Evolutionary conservation across 2,888 invertebrate genomes (phyloP).

Genomic region (Anorthoa munda): DNA sequence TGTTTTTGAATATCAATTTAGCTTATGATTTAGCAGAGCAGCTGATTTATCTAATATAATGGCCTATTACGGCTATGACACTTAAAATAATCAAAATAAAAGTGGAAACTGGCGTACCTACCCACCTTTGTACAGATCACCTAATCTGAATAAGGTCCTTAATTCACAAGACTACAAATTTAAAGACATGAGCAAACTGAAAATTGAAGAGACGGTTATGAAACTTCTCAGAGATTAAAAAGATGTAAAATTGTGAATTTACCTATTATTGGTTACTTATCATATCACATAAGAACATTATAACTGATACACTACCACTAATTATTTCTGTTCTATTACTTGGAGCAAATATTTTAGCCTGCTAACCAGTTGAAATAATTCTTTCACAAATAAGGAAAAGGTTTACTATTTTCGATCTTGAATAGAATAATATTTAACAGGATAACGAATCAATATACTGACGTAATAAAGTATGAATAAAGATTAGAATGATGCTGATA

Average conservation of each 20-base stretch:
- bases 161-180: background rate
- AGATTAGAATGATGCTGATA: background rate
- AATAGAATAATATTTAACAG: constrained; percentile 13
- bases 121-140: too few species aligned
- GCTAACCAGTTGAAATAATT: background rate
- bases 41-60: background rate
- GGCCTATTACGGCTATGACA: too few species aligned
- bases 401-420: constrained; percentile 1
- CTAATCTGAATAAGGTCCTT: background rate
- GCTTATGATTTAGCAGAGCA: background rate
- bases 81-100: too few species aligned
- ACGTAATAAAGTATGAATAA: background rate
- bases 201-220: too few species aligned
- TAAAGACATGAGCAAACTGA: background rate
- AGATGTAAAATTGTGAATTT: background rate
- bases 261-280: too few species aligned
- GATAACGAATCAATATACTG: constrained; percentile 3
- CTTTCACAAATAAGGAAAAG: constrained; percentile 30
- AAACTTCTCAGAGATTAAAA: background rate
- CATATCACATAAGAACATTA: background rate
- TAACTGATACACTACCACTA: background rate
- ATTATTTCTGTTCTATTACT: background rate
- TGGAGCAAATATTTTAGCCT: constrained; percentile 1
- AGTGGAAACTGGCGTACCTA: too few species aligned
- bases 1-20: constrained; percentile 27